These are phyloP conservation scores for Sphecodes monilicornis DNA, from an alignment of 2,888 invertebrate species.

Conservation along the genomic window DNA sequence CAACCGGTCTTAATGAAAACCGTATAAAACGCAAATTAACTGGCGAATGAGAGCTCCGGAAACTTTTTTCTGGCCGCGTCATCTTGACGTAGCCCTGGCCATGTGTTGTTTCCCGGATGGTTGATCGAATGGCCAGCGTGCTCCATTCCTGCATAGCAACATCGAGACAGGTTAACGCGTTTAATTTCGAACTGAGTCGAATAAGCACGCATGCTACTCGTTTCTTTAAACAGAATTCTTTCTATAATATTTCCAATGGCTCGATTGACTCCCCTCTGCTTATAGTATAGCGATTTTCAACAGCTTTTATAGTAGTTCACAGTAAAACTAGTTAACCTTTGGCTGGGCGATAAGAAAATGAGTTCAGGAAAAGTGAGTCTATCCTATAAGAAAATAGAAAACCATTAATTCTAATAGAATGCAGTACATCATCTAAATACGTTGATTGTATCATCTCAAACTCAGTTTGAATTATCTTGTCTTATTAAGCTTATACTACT, in stretches of 20 bases:
- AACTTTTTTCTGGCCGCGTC: not conserved
- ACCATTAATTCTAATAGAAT: too few species aligned
- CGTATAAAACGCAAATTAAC: slow-evolving; percentile 74
- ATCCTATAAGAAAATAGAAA: too few species aligned
- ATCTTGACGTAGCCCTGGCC: not conserved
- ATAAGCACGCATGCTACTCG: not conserved
- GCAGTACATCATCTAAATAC: too few species aligned
- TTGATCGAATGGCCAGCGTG: not conserved
- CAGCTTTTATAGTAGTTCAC: too few species aligned
- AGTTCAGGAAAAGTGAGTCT: too few species aligned
- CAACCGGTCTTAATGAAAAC: slow-evolving; percentile 74
- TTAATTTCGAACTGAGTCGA: not conserved
- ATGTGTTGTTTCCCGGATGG: not conserved
- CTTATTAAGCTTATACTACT: too few species aligned
- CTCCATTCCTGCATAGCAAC: not conserved
- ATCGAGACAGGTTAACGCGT: not conserved
- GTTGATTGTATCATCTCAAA: too few species aligned
- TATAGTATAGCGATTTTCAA: too few species aligned
- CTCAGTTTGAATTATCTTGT: not conserved
- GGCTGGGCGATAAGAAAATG: too few species aligned
- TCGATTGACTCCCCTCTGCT: not conserved
- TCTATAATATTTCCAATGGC: not conserved
- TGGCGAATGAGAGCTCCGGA: slow-evolving; percentile 50
- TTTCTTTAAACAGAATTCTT: not conserved
- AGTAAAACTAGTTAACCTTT: too few species aligned